Base-by-base conservation (phyloP, 2,888 invertebrate species). In the Apodemia duryi region DNA sequence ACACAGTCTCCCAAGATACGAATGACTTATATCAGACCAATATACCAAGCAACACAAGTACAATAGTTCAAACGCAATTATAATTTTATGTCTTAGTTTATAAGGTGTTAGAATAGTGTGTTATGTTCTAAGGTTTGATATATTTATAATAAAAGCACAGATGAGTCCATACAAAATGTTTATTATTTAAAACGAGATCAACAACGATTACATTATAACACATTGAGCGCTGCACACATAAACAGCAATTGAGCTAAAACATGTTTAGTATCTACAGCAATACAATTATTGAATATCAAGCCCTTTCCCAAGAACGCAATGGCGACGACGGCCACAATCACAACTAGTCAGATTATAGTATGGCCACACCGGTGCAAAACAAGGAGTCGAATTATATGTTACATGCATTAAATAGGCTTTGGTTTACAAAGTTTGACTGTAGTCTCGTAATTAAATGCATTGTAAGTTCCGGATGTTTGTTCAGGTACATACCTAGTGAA, bases 121-220 rank as follows among this genome's bases (percentile, higher is more conserved):
- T 49, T 49, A 49, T 49, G 49, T 51, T 51, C 6, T 21, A 51
- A 13, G 46, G 13, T 51, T 51, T 51, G n/a, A n/a, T 51, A 51
- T 35, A 35, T 60, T 60, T 32, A 13, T 32, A 60, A 60, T 60
- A 35, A 63, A 63, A 63, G 11, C 10, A 49, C 6, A 57, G 10
- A 7, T 41, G 13, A 60, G 35, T 43, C 54, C 41, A n/a, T 63
- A 57, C 41, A 57, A 63, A 63, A 63, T 13, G 52, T 63, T 63
- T 63, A 63, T 63, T 63, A 57, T 41, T 62, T 28, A 54, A 63
- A 63, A 63, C 51, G 32, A 41, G 28, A 38, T 63, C 32, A 57
- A 57, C 35, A 57, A 57, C 21, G 57, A 63, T 57, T 57, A 57
- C 57, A 57, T 35, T 57, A 54, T 54, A 11, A 32, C 32, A 57